Evolutionary conservation across 2,797 vertebrate species (phyloP).

Genomic region (Hemitrygon akajei): DNA sequence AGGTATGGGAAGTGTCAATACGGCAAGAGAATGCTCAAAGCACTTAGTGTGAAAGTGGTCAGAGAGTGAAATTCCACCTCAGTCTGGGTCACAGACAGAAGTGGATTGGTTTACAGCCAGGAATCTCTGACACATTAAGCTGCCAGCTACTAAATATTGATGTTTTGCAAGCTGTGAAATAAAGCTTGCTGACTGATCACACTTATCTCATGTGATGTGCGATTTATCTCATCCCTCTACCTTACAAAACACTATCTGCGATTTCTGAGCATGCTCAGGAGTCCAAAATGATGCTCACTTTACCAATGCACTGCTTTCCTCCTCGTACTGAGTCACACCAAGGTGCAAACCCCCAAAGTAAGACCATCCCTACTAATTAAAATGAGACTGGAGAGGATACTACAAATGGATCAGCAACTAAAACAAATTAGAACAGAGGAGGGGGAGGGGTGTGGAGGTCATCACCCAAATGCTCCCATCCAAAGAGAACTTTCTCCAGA

Average conservation of each 20-base stretch:
- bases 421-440: too few relatives aligned
- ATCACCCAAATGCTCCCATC: not conserved
- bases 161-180: not conserved
- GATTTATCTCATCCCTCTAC: not conserved
- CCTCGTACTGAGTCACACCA: not conserved
- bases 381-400: not conserved
- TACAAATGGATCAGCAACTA: not conserved
- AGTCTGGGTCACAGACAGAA: not conserved
- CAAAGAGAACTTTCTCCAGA: not conserved
- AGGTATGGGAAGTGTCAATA: not conserved
- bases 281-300: not conserved
- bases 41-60: not conserved
- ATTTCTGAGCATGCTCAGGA: not conserved
- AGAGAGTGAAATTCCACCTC: not conserved
- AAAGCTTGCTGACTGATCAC: not conserved
- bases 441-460: not conserved
- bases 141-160: conserved; percentile 1
- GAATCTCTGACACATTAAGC: not conserved
- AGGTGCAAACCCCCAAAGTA: not conserved
- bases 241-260: not conserved
- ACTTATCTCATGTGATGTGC: not conserved
- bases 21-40: not conserved
- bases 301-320: not conserved
- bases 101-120: conserved; percentile 7
- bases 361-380: not conserved